Base-by-base conservation (phyloP, 1,140 invertebrate genomes). In the Palaemon carinicauda region DNA sequence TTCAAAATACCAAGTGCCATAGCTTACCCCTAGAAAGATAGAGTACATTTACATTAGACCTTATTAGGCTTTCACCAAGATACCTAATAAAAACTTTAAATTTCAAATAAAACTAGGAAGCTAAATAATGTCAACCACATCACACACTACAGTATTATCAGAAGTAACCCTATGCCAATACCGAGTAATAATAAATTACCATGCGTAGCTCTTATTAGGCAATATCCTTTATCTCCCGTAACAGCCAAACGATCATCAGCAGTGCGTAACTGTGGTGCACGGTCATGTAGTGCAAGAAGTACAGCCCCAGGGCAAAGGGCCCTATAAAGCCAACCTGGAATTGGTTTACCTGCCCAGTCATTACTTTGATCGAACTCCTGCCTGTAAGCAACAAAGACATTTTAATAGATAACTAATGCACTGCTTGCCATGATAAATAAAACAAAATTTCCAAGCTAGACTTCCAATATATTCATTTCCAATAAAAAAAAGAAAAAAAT, bases 201-300 rank as follows among this genome's bases (percentile, higher is more conserved):
- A 92, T 99, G 98, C 19, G 97, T 99, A 24, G 98, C 97, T 90
- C 98, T 93, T 73, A 98, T 95, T 94, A 98, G 97, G 90, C 96
- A 98, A 92, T 99, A 99, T 19, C 99, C 98, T 91, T 99, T 99
- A 81, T 99, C 97, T 1, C 99, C 99, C 2, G 97, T 98, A 1
- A 98, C 96, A 7, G 96, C 95, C 12, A 99, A 91, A 54, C 98
- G 93, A 92, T 99, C 98, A 91, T 99, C 98, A 1, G 96, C 94
- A 27, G 99, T 94, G 92, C 96, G 96, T 19, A 99, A 92, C 51
- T 89, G 80, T 33, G 88, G 87, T 21, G 87, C 93, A 90, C 98
- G 93, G 92, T 99, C 98, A 92, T 99, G 97, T 51, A 99, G 92
- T 0, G 99, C 97, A 12, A 99, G 92, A 1, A 99, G 92, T 21